Base-by-base conservation (phyloP, 2,113 vertebrate genomes). In the Sakesphorus luctuosus region DNA sequence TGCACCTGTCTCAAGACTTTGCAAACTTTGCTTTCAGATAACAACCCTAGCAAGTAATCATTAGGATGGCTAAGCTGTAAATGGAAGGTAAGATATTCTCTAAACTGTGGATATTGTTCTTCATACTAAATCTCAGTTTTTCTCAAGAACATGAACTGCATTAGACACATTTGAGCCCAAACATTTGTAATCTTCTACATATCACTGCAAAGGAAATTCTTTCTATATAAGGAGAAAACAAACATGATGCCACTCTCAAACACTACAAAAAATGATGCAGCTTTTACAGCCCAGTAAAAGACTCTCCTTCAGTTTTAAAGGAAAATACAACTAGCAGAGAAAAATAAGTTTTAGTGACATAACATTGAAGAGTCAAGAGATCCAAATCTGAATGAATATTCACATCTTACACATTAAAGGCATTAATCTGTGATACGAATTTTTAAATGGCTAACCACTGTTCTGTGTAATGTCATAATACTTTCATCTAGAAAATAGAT, bases 361-460 rank as follows among this genome's bases (percentile, higher is more conserved):
- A 49, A 24, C 0, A 0, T 17, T 79, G 49, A 5, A 74, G 3
- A 93, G 18, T 67, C 52, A 87, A 92, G 62, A 96, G 91, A 58
- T 29, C n/a, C 71, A 33, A 58, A 35, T 68, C 43, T 49, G 65
- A 80, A 53, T 63, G 25, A 75, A 65, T 55, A 89, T 62, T 93
- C 94, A 71, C 18, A 85, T 74, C 59, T 94, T 69, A 47, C 44
- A 47, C 21, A 40, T 87, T 90, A 84, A 87, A 96, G 47, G 36
- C 56, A 92, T 93, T 92, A 83, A 96, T 59, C 69, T 18, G 4
- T 26, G 1, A 63, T 59, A 94, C 0, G 25, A 75, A 40, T 76
- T 94, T 92, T 91, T 87, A 87, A 93, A 69, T 68, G 7, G 56
- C 11, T 84, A 94, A 92, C 56, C 9, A 62, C 82, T 96, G 96